These are phyloP conservation scores for Gallinago nigripennis DNA, from an alignment of 2,797 vertebrate genomes.

Conservation along the genomic window DNA sequence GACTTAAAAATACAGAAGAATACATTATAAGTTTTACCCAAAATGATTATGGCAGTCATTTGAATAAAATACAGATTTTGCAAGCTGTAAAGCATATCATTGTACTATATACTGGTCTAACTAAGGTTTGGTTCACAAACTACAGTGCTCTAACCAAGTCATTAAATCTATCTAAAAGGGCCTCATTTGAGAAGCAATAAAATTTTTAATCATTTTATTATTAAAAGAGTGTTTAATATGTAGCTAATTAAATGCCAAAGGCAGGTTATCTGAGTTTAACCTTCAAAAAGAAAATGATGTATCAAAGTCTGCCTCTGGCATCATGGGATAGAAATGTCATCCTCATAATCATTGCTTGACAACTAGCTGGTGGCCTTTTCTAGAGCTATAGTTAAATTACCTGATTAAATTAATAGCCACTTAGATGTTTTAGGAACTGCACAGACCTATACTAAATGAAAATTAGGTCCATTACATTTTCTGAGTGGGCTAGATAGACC, in stretches of 20 bases:
- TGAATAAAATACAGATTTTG: conserved; percentile 94
- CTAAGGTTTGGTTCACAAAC: conserved; percentile 89
- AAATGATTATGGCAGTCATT: conserved; percentile 92
- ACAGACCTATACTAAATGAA: conserved; percentile 86
- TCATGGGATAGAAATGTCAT: conserved; percentile 98
- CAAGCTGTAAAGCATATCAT: conserved; percentile 93
- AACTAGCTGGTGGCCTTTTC: conserved; percentile 92
- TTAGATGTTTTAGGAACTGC: conserved; percentile 95
- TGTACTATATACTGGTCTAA: conserved; percentile 87
- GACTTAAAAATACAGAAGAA: conserved; percentile 83
- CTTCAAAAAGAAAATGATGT: conserved; percentile 99
- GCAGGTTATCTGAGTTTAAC: conserved; percentile 99
- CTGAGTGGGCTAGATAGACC: conserved; percentile 80
- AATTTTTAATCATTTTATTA: conserved; percentile 99
- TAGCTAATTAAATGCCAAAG: conserved; percentile 99
- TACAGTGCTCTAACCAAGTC: conserved; percentile 89
- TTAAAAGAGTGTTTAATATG: conserved; percentile 99
- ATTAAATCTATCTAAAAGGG: conserved; percentile 97
- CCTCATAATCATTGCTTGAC: conserved; percentile 95
- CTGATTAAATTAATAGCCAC: conserved; percentile 98
- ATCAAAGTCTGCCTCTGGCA: conserved; percentile 97
- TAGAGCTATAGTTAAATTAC: conserved; percentile 92
- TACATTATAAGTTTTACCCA: conserved; percentile 85
- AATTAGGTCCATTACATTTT: conserved; percentile 86
- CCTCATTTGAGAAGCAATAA: conserved; percentile 99